Evolutionary conservation across 1,140 invertebrate genomes (phyloP), one percentile per base, ranked within the genome.

Genomic region (Aphelenchoides besseyi): DNA sequence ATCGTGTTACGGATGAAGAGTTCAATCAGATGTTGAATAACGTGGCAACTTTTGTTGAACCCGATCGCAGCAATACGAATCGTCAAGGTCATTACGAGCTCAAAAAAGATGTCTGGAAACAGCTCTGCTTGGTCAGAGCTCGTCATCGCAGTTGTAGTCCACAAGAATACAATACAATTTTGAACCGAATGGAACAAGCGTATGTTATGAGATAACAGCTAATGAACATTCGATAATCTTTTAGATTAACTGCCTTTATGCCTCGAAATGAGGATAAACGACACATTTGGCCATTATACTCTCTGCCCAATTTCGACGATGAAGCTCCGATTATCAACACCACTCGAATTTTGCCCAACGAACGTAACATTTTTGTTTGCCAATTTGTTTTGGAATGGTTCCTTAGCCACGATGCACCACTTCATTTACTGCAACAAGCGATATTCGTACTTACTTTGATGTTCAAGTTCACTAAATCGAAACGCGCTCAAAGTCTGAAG

Each of bases 1-100:
- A 8, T 33, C 67, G 1, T 26, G 37, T 57, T 18, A 26, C 9
- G 12, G 36, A 70, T 28, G 35, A n/a, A 26, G 26, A n/a, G 2
- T 70, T 67, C 35, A 61, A 70, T 1, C 28, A 67, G 28, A 23
- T 69, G 0, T 23, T 64, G 16, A 68, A 64, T 16, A 37, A 71
- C 8, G 69, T 70, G 26, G 69, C 69, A 30, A 36, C 33, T 32
- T 70, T 70, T 18, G 63, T 67, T 5, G 33, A 70, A 28, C 69
- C 69, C 9, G 63, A 70, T 29, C 63, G 29, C 18, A 29, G 37
- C 18, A 52, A 29, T 30, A 23, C 29, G 18, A 5, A 37, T 29
- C 69, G 54, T n/a, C 69, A 70, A n/a, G 69, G 69, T 9, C 55
- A 32, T 23, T 70, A 36, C 33, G 41, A 32, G 28, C 32, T 70